These are phyloP conservation scores for Dastarcus helophoroides DNA, from an alignment of 2,888 invertebrate species.

Conservation along the genomic window DNA sequence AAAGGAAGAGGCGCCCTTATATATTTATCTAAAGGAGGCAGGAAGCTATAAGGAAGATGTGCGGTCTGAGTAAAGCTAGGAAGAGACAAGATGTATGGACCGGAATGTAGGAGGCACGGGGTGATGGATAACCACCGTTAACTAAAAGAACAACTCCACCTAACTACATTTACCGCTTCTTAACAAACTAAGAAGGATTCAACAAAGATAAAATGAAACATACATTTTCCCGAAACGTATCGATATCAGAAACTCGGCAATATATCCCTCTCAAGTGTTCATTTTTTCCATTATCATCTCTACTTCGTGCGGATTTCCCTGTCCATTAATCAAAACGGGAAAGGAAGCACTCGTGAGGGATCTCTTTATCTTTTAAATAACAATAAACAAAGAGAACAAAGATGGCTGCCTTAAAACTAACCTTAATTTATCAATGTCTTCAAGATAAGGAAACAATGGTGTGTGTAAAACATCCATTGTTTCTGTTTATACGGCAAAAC, in stretches of 20 bases:
- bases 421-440: conserved; percentile 42
- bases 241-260: no score
- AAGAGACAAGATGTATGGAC: conserved; percentile 19
- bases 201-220: no score
- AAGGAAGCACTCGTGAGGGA: no score
- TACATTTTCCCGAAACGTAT: no score
- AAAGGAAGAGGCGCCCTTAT: no score
- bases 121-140: conserved; percentile 33
- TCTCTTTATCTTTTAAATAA: conserved; percentile 27
- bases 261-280: no score
- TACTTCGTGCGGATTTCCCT: no score
- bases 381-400: conserved; percentile 29
- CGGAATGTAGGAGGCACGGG: conserved; percentile 24
- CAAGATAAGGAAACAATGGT: conserved; percentile 40
- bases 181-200: conserved; percentile 7
- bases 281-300: no score
- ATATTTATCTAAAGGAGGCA: no score
- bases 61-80: background rate
- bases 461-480: conserved; percentile 40
- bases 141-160: conserved; percentile 25
- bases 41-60: no score
- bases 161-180: conserved; percentile 17
- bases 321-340: no score
- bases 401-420: conserved; percentile 39
- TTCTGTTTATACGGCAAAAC: conserved; percentile 36